These are phyloP conservation scores for Polypedilum vanderplanki DNA, from an alignment of 1,140 invertebrate species.

Conservation along the genomic window DNA sequence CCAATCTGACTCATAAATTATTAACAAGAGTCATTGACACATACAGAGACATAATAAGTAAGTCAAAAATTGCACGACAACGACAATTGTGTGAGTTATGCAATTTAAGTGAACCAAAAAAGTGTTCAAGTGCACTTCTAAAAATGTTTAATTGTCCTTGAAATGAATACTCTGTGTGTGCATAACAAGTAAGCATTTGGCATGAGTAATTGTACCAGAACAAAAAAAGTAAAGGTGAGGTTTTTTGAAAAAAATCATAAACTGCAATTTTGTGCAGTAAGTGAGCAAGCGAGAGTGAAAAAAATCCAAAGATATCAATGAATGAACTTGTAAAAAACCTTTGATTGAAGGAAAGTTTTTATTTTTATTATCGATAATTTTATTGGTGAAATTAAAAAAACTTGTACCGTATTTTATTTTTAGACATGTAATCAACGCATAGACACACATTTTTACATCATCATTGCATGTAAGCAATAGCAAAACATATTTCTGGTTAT, in stretches of 20 bases:
- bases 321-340: too few species aligned
- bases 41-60: too few species aligned
- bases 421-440: not conserved
- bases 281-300: too few species aligned
- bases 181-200: not conserved
- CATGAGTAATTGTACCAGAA: not conserved
- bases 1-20: too few species aligned
- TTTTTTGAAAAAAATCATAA: too few species aligned
- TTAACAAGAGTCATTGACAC: too few species aligned
- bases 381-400: not conserved
- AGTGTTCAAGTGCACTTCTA: slow-evolving; percentile 17
- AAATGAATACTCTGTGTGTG: not conserved
- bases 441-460: slow-evolving; percentile 19
- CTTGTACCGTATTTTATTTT: not conserved
- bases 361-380: slow-evolving; percentile 1
- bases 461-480: not conserved
- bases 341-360: not conserved
- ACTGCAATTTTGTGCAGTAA: too few species aligned
- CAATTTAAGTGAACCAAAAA: slow-evolving; percentile 13
- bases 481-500: not conserved
- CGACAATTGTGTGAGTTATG: not conserved
- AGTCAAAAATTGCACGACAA: too few species aligned
- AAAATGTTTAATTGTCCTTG: not conserved
- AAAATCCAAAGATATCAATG: too few species aligned
- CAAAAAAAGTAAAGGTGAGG: not conserved